phyloP scores from a whole-genome alignment of 2,888 invertebrate genomes.

The Mesopsocus fuscifrons region DNA sequence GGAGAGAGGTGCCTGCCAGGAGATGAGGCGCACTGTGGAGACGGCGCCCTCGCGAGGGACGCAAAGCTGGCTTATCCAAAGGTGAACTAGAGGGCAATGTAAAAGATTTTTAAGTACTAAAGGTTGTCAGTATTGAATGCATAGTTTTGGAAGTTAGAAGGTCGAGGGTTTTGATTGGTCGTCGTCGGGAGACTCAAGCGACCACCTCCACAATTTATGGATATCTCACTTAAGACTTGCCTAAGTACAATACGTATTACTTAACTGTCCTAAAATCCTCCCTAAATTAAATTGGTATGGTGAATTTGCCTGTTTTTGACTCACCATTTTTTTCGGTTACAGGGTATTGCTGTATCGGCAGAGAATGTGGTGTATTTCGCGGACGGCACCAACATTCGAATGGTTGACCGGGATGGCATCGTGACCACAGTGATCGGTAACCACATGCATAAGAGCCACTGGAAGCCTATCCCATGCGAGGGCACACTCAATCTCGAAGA shows the following conservation, averaged over 20 bases:
- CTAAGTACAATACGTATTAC: too few species aligned
- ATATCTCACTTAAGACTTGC: too few species aligned
- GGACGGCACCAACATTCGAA: constrained; percentile 81
- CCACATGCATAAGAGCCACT: constrained; percentile 82
- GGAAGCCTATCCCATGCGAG: constrained; percentile 85
- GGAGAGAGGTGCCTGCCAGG: constrained; percentile 78
- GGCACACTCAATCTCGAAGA: constrained; percentile 82
- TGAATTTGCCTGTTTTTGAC: too few species aligned
- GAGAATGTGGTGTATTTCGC: constrained; percentile 89
- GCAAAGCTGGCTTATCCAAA: constrained; percentile 93
- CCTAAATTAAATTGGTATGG: too few species aligned
- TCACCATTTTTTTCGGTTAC: constrained; percentile 14
- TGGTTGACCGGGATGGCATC: constrained; percentile 81
- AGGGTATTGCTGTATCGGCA: constrained; percentile 68
- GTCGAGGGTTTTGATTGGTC: too few species aligned
- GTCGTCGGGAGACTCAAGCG: too few species aligned
- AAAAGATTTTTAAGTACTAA: too few species aligned
- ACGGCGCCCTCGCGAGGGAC: constrained; percentile 78
- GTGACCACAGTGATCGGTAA: constrained; percentile 84
- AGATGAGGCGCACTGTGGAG: constrained; percentile 89
- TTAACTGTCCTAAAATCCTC: too few species aligned
- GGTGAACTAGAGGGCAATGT: too few species aligned
- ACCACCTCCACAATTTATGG: too few species aligned
- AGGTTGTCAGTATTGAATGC: too few species aligned
- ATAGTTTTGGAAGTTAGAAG: too few species aligned